Evolutionary conservation across 2,113 vertebrate species (phyloP).

Genomic region (Myodes glareolus): DNA sequence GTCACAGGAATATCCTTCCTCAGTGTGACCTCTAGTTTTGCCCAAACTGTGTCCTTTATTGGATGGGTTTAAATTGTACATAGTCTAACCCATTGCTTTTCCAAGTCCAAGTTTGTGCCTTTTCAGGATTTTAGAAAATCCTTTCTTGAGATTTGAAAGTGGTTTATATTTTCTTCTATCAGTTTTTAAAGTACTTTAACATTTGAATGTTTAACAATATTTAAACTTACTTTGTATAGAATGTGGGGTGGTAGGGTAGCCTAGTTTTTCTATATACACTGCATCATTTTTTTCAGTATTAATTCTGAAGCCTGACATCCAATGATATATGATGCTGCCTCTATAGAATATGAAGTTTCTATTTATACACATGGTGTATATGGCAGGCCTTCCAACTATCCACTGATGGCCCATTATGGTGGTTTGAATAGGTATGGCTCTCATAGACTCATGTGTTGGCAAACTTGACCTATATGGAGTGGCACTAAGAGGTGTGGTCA

Average conservation of each 20-base stretch:
- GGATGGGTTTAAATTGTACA: not conserved
- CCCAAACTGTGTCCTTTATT: not conserved
- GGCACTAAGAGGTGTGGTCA: too few relatives aligned
- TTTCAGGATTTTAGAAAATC: not conserved
- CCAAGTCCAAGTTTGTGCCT: not conserved
- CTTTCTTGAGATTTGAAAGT: conserved; percentile 6
- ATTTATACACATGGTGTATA: not conserved
- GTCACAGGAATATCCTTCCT: not conserved
- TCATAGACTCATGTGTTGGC: too few relatives aligned
- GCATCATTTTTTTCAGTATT: not conserved
- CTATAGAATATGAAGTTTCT: not conserved
- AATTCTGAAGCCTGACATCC: not conserved
- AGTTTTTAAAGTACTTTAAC: conserved; percentile 32
- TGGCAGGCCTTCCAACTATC: not conserved
- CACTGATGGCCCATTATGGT: too few relatives aligned
- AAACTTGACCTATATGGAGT: too few relatives aligned
- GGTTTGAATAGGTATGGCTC: too few relatives aligned
- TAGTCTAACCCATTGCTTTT: not conserved
- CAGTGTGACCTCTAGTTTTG: not conserved
- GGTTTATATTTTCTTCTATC: not conserved
- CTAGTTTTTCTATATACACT: not conserved
- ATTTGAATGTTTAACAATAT: conserved; percentile 4
- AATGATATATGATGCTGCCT: not conserved
- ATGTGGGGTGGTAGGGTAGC: not conserved
- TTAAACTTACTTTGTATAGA: not conserved